These are phyloP conservation scores for Odontocolon sp. DNA, from an alignment of 2,888 invertebrate species.

Conservation along the genomic window DNA sequence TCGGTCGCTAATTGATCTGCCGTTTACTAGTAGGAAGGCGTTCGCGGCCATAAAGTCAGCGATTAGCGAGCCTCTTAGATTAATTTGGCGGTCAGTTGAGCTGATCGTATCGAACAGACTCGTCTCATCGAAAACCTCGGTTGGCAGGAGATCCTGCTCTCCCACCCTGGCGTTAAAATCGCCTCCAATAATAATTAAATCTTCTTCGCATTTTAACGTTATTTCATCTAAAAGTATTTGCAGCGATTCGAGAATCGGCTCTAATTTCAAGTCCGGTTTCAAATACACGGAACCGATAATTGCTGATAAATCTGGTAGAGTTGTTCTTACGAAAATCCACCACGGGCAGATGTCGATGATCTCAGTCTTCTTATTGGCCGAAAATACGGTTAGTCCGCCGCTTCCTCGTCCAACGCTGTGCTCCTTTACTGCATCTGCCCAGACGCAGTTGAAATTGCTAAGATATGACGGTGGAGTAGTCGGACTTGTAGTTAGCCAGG, in stretches of 20 bases:
- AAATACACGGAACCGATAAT: slow-evolving; percentile 9
- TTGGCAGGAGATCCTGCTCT: slow-evolving; percentile 2
- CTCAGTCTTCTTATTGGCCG: not conserved
- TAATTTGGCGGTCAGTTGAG: not conserved
- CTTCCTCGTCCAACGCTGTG: too few relatives aligned
- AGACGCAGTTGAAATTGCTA: too few relatives aligned
- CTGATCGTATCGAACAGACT: not conserved
- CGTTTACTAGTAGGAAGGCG: not conserved
- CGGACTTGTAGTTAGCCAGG: not conserved
- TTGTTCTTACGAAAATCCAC: slow-evolving; percentile 9
- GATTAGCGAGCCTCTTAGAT: not conserved
- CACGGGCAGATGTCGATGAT: slow-evolving; percentile 7
- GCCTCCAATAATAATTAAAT: not conserved
- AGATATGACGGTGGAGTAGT: not conserved
- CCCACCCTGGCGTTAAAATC: slow-evolving; percentile 4
- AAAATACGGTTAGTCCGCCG: not conserved
- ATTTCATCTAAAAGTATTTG: not conserved
- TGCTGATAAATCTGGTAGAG: not conserved
- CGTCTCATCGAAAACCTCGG: not conserved
- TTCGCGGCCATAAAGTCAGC: not conserved
- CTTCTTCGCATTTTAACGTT: not conserved
- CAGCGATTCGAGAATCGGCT: not conserved
- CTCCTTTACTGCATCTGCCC: too few relatives aligned
- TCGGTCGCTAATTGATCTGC: not conserved
- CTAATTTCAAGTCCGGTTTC: not conserved